Conservation (phyloP, 2,797 vertebrate species). For the Bryconaethiops microstoma region DNA sequence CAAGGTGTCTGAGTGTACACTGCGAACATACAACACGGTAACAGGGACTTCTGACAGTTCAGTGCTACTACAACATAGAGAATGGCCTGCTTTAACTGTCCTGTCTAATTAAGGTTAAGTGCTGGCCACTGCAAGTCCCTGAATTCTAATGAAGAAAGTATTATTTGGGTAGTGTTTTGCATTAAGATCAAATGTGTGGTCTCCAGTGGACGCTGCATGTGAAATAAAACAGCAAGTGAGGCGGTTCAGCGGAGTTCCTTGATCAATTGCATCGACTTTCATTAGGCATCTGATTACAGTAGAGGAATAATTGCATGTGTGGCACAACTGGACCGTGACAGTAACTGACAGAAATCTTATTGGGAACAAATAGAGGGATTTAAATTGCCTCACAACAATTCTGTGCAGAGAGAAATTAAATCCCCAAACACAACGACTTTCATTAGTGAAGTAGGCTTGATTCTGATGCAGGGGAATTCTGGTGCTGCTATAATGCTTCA, state of each 20-base stretch:
- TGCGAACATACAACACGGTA: neutral
- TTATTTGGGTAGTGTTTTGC: slow-evolving; percentile 25
- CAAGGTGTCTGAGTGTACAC: neutral
- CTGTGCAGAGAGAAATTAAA: slow-evolving; percentile 12
- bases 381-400: slow-evolving; percentile 21
- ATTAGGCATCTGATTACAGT: slow-evolving; percentile 31
- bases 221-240: slow-evolving; percentile 25
- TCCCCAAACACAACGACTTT: slow-evolving; percentile 35
- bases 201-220: neutral
- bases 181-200: neutral
- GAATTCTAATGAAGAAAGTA: slow-evolving; percentile 28
- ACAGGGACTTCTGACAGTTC: neutral
- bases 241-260: slow-evolving; percentile 6
- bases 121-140: neutral
- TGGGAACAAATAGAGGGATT: slow-evolving; percentile 18
- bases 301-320: slow-evolving; percentile 41
- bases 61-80: slow-evolving; percentile 9
- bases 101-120: slow-evolving; percentile 30
- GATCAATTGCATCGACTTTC: slow-evolving; percentile 40
- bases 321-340: slow-evolving; percentile 32
- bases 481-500: neutral
- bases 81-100: slow-evolving; percentile 2
- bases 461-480: slow-evolving; percentile 16
- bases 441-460: slow-evolving; percentile 9
- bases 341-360: slow-evolving; percentile 31